phyloP scores from a whole-genome alignment of 2,113 vertebrate species.

The Aythya baeri region DNA sequence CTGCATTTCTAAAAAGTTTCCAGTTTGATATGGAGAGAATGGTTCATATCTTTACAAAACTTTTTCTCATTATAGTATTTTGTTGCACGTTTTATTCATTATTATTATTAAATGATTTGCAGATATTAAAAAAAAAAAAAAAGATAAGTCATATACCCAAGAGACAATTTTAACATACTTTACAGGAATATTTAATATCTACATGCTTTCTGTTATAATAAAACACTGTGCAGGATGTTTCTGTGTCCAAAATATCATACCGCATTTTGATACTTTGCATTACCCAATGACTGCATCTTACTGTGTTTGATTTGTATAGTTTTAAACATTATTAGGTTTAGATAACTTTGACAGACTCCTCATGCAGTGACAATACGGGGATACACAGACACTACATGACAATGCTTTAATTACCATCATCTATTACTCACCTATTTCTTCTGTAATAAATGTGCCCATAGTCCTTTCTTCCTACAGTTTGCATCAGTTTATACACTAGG shows the following conservation, averaged over 20 bases:
- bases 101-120: not conserved
- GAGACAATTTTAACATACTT: not conserved
- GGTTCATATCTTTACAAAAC: not conserved
- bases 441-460: not conserved
- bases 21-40: not conserved
- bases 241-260: not conserved
- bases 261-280: not conserved
- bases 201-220: not conserved
- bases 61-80: not conserved
- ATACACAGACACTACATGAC: not conserved
- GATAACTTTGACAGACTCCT: not conserved
- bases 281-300: not conserved
- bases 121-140: not conserved
- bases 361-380: not conserved
- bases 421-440: not conserved
- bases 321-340: not conserved
- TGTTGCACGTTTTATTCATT: slow-evolving; percentile 10
- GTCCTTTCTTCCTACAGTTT: not conserved
- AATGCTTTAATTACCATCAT: not conserved
- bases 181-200: not conserved
- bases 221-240: not conserved
- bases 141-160: not conserved
- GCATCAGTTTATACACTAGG: not conserved
- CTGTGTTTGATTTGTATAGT: not conserved
- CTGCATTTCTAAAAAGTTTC: not conserved